Evolutionary conservation across 2,113 vertebrate genomes (phyloP), one percentile per base, ranked within the genome.

Genomic region (Heterotis niloticus): DNA sequence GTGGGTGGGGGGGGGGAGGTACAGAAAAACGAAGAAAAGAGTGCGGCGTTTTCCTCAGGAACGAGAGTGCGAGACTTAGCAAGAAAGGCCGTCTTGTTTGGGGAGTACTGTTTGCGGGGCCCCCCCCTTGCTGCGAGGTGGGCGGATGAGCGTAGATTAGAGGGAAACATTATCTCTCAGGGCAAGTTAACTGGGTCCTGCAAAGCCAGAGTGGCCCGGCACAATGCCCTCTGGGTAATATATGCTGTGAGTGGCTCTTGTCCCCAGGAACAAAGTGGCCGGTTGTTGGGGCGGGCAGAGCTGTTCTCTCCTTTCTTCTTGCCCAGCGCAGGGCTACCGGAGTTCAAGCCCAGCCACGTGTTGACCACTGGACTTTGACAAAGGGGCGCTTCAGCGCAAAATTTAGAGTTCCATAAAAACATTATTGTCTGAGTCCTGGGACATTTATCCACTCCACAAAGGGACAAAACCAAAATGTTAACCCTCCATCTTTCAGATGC

Each of bases 351-450:
- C 82, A 91, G 92, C 90, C 95, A 95, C 94, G 93, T 94, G 94
- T 91, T 91, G 90, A 84, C 90, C 93, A 91, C 92, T 93, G 90
- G 91, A 87, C 90, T 89, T 83, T 92, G 88, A 94, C 92, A 93
- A 92, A 92, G 95, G 91, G 88, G 89, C 92, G 79, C 93, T 95
- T 96, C 94, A 95, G 94, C 87, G 90, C 88, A 94, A 91, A 89
- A 93, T 95, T 94, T 93, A 90, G 92, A 93, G 90, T 92, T 89
- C 91, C 94, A 96, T 95, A 94, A 95, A 94, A 95, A 96, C 95
- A 95, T 95, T 95, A 95, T 95, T 96, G 95, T 96, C 93, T 88
- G 23, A 80, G 81, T 92, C 88, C 89, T 83, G 87, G 93, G 91
- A 93, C 93, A 90, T 95, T 94, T 94, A 90, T 94, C 91, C 91